phyloP scores from a whole-genome alignment of 1,140 invertebrate genomes.

The Ceratosolen solmsi region DNA sequence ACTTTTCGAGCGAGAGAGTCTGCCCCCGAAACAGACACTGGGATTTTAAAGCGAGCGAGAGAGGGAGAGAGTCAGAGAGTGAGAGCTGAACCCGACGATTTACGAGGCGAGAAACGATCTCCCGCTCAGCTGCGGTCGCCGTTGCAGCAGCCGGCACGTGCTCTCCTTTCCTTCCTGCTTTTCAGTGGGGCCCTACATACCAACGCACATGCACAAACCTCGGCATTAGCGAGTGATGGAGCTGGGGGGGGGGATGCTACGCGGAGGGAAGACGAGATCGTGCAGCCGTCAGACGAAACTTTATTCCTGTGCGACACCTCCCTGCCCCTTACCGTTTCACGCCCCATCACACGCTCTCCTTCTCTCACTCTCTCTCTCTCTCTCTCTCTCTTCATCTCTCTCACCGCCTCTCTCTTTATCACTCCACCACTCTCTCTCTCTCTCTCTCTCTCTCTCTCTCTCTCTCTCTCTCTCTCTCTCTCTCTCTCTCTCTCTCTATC shows the following conservation, averaged over 20 bases:
- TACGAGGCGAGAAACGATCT: slow-evolving; percentile 43
- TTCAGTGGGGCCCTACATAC: background rate
- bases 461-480: no score
- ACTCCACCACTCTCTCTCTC: no score
- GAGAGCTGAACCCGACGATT: slow-evolving; percentile 26
- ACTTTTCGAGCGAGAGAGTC: background rate
- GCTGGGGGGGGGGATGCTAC: background rate
- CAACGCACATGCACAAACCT: background rate
- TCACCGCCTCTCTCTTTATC: no score
- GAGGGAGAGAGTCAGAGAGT: background rate
- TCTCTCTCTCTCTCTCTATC: no score
- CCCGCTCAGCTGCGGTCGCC: slow-evolving; percentile 8
- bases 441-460: no score
- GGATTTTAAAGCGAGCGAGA: background rate
- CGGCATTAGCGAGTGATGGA: background rate
- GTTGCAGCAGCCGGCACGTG: slow-evolving; percentile 22
- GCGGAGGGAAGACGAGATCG: background rate
- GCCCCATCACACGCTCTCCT: no score
- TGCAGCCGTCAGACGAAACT: background rate
- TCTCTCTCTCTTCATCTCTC: no score
- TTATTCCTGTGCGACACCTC: background rate
- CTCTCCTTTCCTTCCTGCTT: background rate
- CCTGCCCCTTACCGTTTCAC: background rate
- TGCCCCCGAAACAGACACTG: background rate
- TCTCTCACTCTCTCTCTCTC: no score